Evolutionary conservation across 2,113 vertebrate genomes (phyloP), one percentile per base, ranked within the genome.

Genomic region (Plectropomus leopardus): DNA sequence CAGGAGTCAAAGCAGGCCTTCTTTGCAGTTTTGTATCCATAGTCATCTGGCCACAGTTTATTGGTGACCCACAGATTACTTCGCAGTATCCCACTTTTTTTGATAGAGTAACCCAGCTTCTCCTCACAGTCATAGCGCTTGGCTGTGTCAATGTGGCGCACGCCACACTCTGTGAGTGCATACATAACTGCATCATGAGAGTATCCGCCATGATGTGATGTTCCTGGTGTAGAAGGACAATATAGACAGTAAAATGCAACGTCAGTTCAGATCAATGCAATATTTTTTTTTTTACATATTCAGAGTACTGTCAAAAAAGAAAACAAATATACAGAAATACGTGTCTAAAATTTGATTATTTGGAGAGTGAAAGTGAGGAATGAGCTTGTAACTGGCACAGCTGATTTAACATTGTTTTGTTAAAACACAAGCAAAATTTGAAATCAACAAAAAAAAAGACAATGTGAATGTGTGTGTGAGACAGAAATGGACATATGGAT

Each of bases 41-140:
- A 96, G 85, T 96, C 94, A 7, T 47, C 76, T 0, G 88, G 93
- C 94, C 96, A 97, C 36, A 96, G 91, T 61, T 97, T 96, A 72
- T 93, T 96, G 3, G 96, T 96, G 90, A 97, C 79, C 96, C 96
- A 97, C 48, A 96, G 89, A 7, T 94, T 85, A 47, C 94, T 88
- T 21, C 86, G 64, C 17, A 90, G 88, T 40, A 96, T 64, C 3
- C 77, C 88, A 11, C 96, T 96, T 26, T 96, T 94, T 58, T 21
- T 26, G 28, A 97, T 86, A 15, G 94, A 91, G 75, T 92, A 80
- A 0, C 88, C 93, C 53, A 96, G 91, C 7, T 95, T 54, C 32
- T 85, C 82, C 68, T 97, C 95, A 73, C 95, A 96, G 68, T 94
- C 83, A 0, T 96, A 96, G 14, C 90, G 88, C 66, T 95, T 95